Conservation (phyloP, 2,797 vertebrate species). For the Alcedo quadribrachys region DNA sequence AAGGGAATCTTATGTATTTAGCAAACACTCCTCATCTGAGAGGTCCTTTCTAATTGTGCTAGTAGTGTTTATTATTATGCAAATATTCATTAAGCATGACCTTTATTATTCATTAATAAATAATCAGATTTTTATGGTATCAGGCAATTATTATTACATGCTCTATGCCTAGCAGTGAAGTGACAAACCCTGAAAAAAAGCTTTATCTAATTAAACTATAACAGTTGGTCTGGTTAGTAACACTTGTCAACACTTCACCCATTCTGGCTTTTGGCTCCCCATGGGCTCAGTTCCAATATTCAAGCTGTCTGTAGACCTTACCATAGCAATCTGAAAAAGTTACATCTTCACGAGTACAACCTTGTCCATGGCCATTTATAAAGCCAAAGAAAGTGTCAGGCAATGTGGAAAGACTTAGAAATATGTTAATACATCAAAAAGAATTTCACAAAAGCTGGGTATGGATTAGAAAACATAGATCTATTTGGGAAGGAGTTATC, state of each 20-base stretch:
- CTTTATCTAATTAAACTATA: not conserved
- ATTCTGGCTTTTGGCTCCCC: not conserved
- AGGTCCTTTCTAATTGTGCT: not conserved
- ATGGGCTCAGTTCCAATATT: not conserved
- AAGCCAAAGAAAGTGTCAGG: not conserved
- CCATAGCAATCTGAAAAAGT: not conserved
- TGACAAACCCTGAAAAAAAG: not conserved
- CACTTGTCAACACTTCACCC: not conserved
- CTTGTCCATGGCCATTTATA: not conserved
- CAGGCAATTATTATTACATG: not conserved
- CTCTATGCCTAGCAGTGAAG: not conserved
- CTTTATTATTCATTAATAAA: slow-evolving; percentile 10
- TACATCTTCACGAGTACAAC: not conserved
- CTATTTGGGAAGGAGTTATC: not conserved
- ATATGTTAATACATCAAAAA: not conserved
- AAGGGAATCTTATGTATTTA: not conserved
- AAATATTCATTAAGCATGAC: not conserved
- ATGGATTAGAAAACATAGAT: not conserved
- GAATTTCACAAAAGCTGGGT: not conserved
- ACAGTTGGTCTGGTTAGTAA: not conserved
- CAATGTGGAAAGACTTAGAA: not conserved
- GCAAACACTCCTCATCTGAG: not conserved
- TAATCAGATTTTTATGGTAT: not conserved
- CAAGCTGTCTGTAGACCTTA: not conserved
- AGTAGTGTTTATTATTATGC: not conserved